Evolutionary conservation across 2,888 invertebrate species (phyloP).

Genomic region (Calameuta pallipes): DNA sequence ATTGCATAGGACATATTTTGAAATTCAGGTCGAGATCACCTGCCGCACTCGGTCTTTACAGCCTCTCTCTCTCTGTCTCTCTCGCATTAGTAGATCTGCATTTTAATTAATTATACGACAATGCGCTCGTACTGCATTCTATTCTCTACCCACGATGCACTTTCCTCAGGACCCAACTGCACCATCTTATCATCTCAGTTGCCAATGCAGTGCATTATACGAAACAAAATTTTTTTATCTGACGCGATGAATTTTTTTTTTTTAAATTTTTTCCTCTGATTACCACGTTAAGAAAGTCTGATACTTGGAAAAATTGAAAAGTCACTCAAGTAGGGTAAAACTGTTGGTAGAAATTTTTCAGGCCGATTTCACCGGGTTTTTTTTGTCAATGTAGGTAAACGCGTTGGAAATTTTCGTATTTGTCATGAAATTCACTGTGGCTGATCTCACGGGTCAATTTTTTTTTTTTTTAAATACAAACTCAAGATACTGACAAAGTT

Average conservation of each 20-base stretch:
- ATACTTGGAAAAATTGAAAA: too few species aligned
- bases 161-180: neutral
- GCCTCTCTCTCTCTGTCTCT: too few species aligned
- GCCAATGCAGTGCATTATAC: too few species aligned
- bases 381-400: neutral
- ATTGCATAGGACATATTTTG: neutral
- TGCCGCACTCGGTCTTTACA: neutral
- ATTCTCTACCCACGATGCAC: neutral
- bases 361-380: neutral
- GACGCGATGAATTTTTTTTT: too few species aligned
- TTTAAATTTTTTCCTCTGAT: too few species aligned
- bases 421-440: neutral
- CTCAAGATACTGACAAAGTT: neutral
- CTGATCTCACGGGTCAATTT: neutral
- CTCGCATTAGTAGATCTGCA: neutral
- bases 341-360: neutral
- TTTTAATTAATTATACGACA: neutral
- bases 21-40: constrained; percentile 4
- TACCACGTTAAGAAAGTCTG: too few species aligned
- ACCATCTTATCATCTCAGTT: neutral
- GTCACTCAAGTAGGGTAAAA: too few species aligned
- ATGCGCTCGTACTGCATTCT: neutral
- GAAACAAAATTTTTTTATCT: too few species aligned
- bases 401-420: neutral
- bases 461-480: neutral